These are phyloP conservation scores for Mythimna ferrago DNA, from an alignment of 2,888 invertebrate species.

Conservation along the genomic window DNA sequence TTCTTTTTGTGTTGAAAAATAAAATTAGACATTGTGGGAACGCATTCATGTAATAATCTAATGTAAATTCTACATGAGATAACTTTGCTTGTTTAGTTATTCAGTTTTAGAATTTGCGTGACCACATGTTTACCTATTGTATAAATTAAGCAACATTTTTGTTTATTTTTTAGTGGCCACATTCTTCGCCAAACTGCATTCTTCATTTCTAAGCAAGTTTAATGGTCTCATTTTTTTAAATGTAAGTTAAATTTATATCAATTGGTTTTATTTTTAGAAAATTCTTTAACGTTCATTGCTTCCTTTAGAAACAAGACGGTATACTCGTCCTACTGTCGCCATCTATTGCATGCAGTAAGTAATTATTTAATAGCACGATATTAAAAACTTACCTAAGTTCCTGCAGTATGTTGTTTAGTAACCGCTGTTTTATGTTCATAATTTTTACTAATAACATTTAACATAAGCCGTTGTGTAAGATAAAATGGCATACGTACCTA, in stretches of 20 bases:
- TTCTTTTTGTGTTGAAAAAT: conserved; percentile 35
- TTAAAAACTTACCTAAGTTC: background rate
- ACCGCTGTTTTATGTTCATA: background rate
- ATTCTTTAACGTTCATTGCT: conserved; percentile 17
- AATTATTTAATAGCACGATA: background rate
- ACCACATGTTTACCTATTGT: conserved; percentile 21
- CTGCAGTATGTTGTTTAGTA: background rate
- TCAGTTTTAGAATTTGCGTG: conserved; percentile 32
- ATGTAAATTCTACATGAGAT: conserved; percentile 33
- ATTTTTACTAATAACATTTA: background rate
- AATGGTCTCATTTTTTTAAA: conserved; percentile 13
- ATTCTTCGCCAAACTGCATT: conserved; percentile 26
- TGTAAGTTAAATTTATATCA: conserved; percentile 4
- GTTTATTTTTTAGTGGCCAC: background rate
- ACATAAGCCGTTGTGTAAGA: background rate
- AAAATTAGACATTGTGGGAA: conserved; percentile 45
- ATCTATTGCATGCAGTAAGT: conserved; percentile 31
- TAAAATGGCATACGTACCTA: background rate
- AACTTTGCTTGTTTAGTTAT: conserved; percentile 42
- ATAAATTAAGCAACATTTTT: conserved; percentile 27
- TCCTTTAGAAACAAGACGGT: background rate
- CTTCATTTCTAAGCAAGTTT: conserved; percentile 18
- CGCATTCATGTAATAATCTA: conserved; percentile 31
- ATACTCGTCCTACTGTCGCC: conserved; percentile 17
- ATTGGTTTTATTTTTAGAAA: conserved; percentile 13